These are phyloP conservation scores for Ceramica pisi DNA, from an alignment of 2,888 invertebrate genomes.

Conservation along the genomic window DNA sequence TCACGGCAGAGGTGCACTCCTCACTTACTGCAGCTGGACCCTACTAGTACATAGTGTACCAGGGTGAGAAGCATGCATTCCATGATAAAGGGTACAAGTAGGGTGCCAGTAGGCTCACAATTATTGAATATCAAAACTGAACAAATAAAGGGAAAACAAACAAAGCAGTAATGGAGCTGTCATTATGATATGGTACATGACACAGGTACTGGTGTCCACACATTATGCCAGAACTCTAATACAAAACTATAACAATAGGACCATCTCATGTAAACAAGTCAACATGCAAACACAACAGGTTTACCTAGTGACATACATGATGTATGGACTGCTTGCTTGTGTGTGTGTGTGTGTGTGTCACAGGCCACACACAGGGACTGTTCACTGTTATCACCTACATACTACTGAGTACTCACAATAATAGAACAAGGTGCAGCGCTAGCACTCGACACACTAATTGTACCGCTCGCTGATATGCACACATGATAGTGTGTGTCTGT, in stretches of 20 bases:
- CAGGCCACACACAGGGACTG: slow-evolving; percentile 5
- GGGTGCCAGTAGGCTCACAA: not conserved
- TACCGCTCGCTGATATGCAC: not conserved
- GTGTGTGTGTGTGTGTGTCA: not conserved
- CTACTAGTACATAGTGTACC: no score
- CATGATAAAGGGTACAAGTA: not conserved
- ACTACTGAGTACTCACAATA: slow-evolving; percentile 19
- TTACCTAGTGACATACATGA: slow-evolving; percentile 6
- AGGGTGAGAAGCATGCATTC: not conserved
- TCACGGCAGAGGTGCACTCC: not conserved
- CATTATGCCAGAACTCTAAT: not conserved
- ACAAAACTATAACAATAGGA: not conserved
- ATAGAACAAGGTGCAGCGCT: slow-evolving; percentile 32
- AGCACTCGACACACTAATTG: slow-evolving; percentile 16
- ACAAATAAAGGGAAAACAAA: not conserved
- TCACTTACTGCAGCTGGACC: not conserved
- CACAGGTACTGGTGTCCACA: not conserved
- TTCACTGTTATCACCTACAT: slow-evolving; percentile 36
- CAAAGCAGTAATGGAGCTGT: not conserved
- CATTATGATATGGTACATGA: not conserved
- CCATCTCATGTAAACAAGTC: slow-evolving; percentile 20
- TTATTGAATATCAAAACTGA: no score
- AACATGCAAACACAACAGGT: slow-evolving; percentile 12
- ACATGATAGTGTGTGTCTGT: not conserved
- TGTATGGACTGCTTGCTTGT: not conserved